Evolutionary conservation across 1,140 invertebrate genomes (phyloP), one percentile per base, ranked within the genome.

Genomic region (Drosophila grimshawi): DNA sequence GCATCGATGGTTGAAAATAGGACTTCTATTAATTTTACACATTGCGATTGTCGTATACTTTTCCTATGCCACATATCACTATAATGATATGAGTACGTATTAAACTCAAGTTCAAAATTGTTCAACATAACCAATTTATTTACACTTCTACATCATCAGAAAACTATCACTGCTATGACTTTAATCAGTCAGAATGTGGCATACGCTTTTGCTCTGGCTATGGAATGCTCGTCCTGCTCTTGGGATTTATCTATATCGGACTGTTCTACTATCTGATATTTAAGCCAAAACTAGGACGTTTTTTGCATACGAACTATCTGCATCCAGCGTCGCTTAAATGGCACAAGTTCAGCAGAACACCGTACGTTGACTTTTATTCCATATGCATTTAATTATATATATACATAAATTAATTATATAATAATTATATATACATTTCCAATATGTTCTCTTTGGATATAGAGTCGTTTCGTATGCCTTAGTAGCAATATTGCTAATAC

Each of bases 211-310:
- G 96, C 78, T 74, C 94, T 59, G 96, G 96, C 2, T 95, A 96
- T 78, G 96, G 96, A 49, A 94, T 97, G 86, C 92, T 97, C 1
- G 90, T 97, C 6, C 93, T 97, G 7, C 78, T 97, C 0, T 92
- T 95, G 1, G 81, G 91, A 27, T 93, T 97, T 33, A 90, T 94
- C 27, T 96, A 96, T 76, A 93, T 94, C 64, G 93, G 93, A 11
- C 52, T 96, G 8, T 85, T 96, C 27, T 97, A 97, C 86, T 95
- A 94, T 72, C 76, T 93, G 11, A 73, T 96, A 3, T 89, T 96
- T 33, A 96, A 96, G 89, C 94, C 93, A 32, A 94, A 92, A 61
- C 90, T 95, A 27, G 94, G 94, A 0, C 79, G 83, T n/a, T 81
- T 73, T 43, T 90, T 95, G 27, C 64, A 93, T 19, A 81, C 61